Evolutionary conservation across 2,113 vertebrate species (phyloP), one percentile per base, ranked within the genome.

Genomic region (Aspiorhynchus laticeps): DNA sequence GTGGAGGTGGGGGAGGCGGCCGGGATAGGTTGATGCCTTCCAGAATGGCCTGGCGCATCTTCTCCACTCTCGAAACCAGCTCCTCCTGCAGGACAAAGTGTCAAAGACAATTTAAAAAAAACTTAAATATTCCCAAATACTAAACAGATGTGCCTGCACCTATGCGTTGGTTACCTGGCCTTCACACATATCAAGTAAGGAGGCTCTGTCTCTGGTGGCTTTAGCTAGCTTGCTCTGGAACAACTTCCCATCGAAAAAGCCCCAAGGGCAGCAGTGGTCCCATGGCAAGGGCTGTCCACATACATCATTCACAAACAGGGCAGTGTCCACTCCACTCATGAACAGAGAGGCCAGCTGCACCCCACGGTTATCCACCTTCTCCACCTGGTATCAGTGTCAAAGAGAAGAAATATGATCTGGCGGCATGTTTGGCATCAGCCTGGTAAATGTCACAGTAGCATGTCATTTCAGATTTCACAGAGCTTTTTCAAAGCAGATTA

Each of bases 181-280:
- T 89, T 98, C 97, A 36, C 97, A 98, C 93, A 98, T 96, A 92
- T 98, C 97, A 86, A 98, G 92, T 90, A 98, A 94, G 46, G 97
- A 94, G 1, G 94, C 95, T 38, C 95, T 93, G 85, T 97, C 96
- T 4, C 96, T 94, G 15, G 94, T 93, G 15, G 96, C 96, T 87
- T 95, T 95, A 84, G 96, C 94, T 85, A 98, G 93, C 92, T 98
- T 98, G 95, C 96, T 98, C 94, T 98, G 97, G 91, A 98, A 98
- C 88, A 98, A 94, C 89, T 98, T 98, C 83, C 97, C 97, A n/a
- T 98, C 97, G 7, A 98, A 98, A 91, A 98, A 98, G 90, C 97
- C 97, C 97, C 97, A 98, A 71, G 97, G 97, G 84, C 97, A 98
- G 93, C 97, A 98, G 93, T 98, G 97, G 88, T 98, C 97, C 97